Conservation (phyloP, 2,888 invertebrate species). For the Brenthis daphne region DNA sequence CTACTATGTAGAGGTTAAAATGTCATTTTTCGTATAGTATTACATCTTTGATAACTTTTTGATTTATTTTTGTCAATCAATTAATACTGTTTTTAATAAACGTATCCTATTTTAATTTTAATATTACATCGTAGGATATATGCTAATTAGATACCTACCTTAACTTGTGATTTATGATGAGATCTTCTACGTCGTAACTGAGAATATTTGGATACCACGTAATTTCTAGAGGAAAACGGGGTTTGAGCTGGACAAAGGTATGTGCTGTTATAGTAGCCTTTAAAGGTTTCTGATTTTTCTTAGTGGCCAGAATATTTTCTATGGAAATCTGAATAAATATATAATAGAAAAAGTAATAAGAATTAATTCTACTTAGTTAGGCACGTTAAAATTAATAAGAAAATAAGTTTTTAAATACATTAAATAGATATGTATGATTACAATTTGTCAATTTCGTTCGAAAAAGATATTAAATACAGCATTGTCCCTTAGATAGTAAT, state of each 20-base stretch:
- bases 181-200: constrained; percentile 6
- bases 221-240: constrained; percentile 18
- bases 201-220: constrained; percentile 13
- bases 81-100: background rate
- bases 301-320: constrained; percentile 2
- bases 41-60: background rate
- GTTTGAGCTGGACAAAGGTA: background rate
- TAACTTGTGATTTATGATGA: constrained; percentile 11
- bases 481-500: too few relatives aligned
- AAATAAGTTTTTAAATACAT: too few relatives aligned
- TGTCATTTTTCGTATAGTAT: background rate
- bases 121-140: background rate
- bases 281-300: constrained; percentile 2
- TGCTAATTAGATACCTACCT: constrained; percentile 12
- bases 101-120: background rate
- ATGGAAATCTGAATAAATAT: background rate
- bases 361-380: too few relatives aligned
- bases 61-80: background rate
- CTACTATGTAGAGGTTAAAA: constrained; percentile 19
- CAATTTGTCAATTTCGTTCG: too few relatives aligned
- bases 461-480: too few relatives aligned
- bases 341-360: background rate
- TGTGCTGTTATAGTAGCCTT: background rate
- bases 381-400: too few relatives aligned
- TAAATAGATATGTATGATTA: too few relatives aligned